A percentile compares a stretch with the other conserved stretches of the same genome.
Conservation (phyloP, 2,113 vertebrate species). For the Actinemys pallida region DNA sequence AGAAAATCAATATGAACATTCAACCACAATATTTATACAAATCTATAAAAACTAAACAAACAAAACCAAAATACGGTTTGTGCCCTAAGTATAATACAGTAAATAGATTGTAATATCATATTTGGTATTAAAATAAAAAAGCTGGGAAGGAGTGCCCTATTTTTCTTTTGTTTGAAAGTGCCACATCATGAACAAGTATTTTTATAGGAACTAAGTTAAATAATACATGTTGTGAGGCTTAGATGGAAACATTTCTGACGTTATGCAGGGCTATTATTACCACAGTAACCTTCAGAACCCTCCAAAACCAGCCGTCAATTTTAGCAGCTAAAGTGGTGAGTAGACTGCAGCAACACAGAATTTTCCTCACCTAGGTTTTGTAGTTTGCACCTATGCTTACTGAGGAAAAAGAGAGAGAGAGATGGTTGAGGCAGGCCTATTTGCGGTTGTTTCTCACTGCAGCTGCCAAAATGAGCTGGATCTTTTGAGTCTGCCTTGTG, state of each 20-base stretch:
- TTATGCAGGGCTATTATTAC: not conserved
- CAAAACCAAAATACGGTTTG: not conserved
- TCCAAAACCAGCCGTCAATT: not conserved
- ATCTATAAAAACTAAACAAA: not conserved
- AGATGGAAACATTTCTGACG: not conserved
- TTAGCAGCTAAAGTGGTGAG: not conserved
- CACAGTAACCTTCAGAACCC: not conserved
- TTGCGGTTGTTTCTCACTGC: not conserved
- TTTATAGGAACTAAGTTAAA: not conserved
- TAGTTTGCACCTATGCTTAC: not conserved
- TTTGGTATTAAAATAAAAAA: not conserved
- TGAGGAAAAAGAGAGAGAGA: accelerated
- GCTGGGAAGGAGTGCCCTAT: not conserved
- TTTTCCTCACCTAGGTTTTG: not conserved
- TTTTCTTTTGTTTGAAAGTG: not conserved
- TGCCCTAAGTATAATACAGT: not conserved
- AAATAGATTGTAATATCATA: not conserved
- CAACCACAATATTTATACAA: not conserved
- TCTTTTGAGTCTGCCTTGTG: not conserved
- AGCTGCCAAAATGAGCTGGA: accelerated
- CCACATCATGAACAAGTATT: not conserved
- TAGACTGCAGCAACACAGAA: not conserved
- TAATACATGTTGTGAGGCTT: not conserved
- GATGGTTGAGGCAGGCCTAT: not conserved
- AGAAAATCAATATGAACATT: not conserved